These are phyloP conservation scores for Ashinkailepas kermadecensis DNA, from an alignment of 2,888 invertebrate species.

Conservation along the genomic window DNA sequence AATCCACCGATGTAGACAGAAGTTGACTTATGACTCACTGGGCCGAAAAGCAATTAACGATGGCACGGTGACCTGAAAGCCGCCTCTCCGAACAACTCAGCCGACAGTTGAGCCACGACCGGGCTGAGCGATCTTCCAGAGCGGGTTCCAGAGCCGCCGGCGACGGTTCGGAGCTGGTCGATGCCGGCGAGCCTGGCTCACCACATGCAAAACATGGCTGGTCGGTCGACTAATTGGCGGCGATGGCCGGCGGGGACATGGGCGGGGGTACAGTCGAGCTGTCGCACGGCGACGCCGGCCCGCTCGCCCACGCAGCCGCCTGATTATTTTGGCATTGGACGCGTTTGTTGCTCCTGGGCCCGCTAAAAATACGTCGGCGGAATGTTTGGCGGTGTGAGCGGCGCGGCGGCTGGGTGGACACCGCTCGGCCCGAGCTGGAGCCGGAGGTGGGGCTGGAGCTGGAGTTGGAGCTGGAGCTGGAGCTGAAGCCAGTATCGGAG, in stretches of 20 bases:
- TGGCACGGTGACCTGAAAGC: too few relatives aligned
- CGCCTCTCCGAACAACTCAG: too few relatives aligned
- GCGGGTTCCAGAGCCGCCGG: too few relatives aligned
- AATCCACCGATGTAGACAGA: too few relatives aligned
- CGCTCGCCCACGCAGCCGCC: not conserved
- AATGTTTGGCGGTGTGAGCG: slow-evolving; percentile 1
- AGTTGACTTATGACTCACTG: too few relatives aligned
- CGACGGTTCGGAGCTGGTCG: not conserved
- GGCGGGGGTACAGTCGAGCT: not conserved
- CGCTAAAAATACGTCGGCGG: not conserved
- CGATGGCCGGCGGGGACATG: not conserved
- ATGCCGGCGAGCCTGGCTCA: not conserved
- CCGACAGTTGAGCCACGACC: too few relatives aligned
- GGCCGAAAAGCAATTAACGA: too few relatives aligned
- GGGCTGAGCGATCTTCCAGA: too few relatives aligned
- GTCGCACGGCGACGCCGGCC: not conserved
- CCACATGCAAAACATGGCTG: not conserved
- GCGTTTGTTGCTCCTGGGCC: not conserved
- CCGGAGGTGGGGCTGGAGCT: too few relatives aligned
- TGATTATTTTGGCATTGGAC: not conserved
- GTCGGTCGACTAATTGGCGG: not conserved
- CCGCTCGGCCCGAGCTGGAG: not conserved
- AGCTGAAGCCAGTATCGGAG: too few relatives aligned
- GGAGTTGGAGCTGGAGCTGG: too few relatives aligned
- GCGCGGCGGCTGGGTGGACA: not conserved